Base-by-base conservation (phyloP, 2,888 invertebrate species). In the Eristalinus aeneus region DNA sequence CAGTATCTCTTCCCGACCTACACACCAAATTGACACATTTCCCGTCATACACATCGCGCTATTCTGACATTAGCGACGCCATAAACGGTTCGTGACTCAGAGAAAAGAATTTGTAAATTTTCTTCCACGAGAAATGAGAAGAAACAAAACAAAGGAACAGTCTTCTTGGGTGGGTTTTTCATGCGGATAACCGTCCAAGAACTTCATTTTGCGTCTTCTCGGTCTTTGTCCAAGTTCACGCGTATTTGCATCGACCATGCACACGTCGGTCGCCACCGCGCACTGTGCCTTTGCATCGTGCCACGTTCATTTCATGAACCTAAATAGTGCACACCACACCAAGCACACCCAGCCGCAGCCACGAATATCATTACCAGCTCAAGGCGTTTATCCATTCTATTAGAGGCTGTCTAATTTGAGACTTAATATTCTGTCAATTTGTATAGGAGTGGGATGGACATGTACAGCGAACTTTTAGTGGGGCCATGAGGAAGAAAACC, bases 361-460 rank as follows among this genome's bases (percentile, higher is more conserved):
- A 80, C 56, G 65, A 80, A 75, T 75, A 75, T 31, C 65, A 75
- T 78, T 71, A 74, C 46, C 58, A 71, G 71, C 84, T 84, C 71
- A 34, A 80, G 84, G 84, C 84, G 80, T 84, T 84, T 84, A 75
- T 71, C 71, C 84, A 71, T 84, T 84, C 80, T 63, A 79, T 75
- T 79, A 80, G 79, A 71, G 60, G 54, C 67, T 75, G 75, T 80
- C 79, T 84, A 84, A 84, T 71, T 84, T 67, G 64, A 60, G 60
- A 71, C 80, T 84, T 84, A 80, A 84, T 84, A 84, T 84, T 80
- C 75, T 80, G 80, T 84, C 83, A 80, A 84, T 80, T 84, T 84
- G 69, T 79, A 71, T 60, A 61, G 83, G 84, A 84, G 80, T 75
- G 75, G 74, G 73, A 69, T 22, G 39, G 20, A 27, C 39, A n/a